Percentiles rank a stretch among this genome's conserved stretches.
These are phyloP conservation scores for Platypus cylindrus DNA, from an alignment of 2,888 invertebrate genomes.

Conservation along the genomic window DNA sequence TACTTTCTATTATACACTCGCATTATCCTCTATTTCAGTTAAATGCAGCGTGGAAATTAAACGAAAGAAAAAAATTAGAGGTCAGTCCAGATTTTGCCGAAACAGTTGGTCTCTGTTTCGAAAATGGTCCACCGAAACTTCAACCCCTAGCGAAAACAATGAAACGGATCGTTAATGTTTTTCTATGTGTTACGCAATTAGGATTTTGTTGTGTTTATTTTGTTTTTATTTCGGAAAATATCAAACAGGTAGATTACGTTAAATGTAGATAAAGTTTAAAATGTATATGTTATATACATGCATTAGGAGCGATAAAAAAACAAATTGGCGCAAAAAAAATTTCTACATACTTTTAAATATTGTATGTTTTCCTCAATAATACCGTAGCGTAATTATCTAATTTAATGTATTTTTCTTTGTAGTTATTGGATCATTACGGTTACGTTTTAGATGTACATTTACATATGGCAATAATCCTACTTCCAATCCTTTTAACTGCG, in stretches of 20 bases:
- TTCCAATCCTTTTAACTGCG: conserved; percentile 60
- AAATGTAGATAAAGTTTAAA: too few relatives aligned
- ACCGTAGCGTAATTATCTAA: not conserved
- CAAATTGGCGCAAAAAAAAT: too few relatives aligned
- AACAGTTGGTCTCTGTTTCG: conserved; percentile 71
- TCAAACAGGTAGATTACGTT: conserved; percentile 51
- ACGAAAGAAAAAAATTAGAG: conserved; percentile 41
- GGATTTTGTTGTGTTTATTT: conserved; percentile 98
- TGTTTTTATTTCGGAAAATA: conserved; percentile 81
- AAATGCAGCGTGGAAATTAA: conserved; percentile 57
- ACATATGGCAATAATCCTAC: conserved; percentile 60
- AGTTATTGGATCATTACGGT: conserved; percentile 57
- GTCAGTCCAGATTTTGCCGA: conserved; percentile 62
- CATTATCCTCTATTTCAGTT: conserved; percentile 39
- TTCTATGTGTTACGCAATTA: conserved; percentile 89
- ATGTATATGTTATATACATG: too few relatives aligned
- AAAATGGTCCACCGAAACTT: conserved; percentile 55
- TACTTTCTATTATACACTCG: conserved; percentile 1
- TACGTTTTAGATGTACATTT: conserved; percentile 49
- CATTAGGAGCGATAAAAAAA: too few relatives aligned
- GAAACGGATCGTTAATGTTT: conserved; percentile 65
- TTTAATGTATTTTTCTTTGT: conserved; percentile 19
- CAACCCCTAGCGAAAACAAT: conserved; percentile 48
- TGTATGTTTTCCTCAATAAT: too few relatives aligned
- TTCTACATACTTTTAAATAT: too few relatives aligned